A percentile compares a stretch with the other conserved stretches of the same genome.
Conservation (phyloP, 2,797 vertebrate species). For the Ctenopoma multispine region DNA sequence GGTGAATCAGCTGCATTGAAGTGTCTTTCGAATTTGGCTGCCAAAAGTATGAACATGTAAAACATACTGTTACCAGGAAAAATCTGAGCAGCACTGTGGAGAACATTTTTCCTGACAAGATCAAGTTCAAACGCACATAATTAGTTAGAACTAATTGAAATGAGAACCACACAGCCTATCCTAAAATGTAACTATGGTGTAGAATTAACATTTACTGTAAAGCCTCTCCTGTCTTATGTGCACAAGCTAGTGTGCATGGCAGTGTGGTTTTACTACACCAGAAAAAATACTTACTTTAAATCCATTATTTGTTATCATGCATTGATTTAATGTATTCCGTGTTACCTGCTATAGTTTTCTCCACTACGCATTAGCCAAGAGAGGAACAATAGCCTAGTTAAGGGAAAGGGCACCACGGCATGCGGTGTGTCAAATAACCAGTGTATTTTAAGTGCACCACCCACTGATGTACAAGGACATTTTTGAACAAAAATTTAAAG, state of each 20-base stretch:
- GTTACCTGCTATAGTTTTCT: background rate
- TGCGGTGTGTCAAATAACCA: background rate
- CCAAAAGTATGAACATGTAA: background rate
- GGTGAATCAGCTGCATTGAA: background rate
- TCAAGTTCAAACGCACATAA: background rate
- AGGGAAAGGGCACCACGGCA: background rate
- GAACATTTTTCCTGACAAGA: background rate
- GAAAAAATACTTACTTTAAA: background rate
- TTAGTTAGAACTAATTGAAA: background rate
- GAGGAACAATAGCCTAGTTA: too few species aligned
- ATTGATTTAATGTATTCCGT: too few species aligned
- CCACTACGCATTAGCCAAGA: too few species aligned
- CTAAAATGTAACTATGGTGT: too few species aligned
- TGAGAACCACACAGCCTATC: too few species aligned
- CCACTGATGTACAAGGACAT: background rate
- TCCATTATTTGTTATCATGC: too few species aligned
- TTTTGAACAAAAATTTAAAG: too few species aligned
- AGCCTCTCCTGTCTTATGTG: background rate
- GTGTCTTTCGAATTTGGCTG: background rate
- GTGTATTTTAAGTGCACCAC: background rate
- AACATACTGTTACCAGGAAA: background rate
- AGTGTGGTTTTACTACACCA: background rate
- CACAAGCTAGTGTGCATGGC: background rate
- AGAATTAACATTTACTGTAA: too few species aligned
- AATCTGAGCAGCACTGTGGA: background rate